Evolutionary conservation across 2,113 vertebrate species (phyloP), one percentile per base, ranked within the genome.

Genomic region (Embiotoca jacksoni): DNA sequence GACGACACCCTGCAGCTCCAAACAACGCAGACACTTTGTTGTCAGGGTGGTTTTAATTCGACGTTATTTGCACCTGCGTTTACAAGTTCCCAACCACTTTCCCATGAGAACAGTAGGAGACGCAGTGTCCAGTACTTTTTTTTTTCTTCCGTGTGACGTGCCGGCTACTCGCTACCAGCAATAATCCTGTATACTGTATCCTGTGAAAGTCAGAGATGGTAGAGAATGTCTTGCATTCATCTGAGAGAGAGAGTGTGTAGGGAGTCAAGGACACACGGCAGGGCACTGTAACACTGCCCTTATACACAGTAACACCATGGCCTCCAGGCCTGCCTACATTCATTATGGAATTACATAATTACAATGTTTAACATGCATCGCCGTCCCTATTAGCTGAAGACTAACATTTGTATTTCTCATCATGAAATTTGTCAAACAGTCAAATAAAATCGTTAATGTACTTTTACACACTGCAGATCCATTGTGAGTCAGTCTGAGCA

Each of bases 261-360:
- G 15, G 11, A 54, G 70, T 83, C 70, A 58, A 35, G 72, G 71
- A 73, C 69, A 64, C 56, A 72, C 66, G 44, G 76, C 50, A 5
- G 36, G 15, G 23, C 5, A 49, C 57, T 69, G 49, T 73, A 69
- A 71, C 73, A 35, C 72, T 69, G 65, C 44, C 61, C 50, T 47
- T 16, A 52, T 30, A 30, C 56, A 64, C 67, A 53, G 57, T 56
- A 66, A 75, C 79, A 81, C 60, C 0, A 14, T 75, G 81, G 75
- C 74, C 75, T 66, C 67, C 41, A 7, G 59, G 41, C 36, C 69
- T 55, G 41, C 3, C 7, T 30, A 53, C 67, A 36, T 55, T 56
- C 33, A 74, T 78, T 49, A 74, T 13, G 13, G 36, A 31, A 33
- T 33, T 7, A 10, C 49, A 49, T 56, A 31, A 81, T 81, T 54